These are phyloP conservation scores for Eupithecia pulchellata DNA, from an alignment of 2,888 invertebrate species.

Conservation along the genomic window DNA sequence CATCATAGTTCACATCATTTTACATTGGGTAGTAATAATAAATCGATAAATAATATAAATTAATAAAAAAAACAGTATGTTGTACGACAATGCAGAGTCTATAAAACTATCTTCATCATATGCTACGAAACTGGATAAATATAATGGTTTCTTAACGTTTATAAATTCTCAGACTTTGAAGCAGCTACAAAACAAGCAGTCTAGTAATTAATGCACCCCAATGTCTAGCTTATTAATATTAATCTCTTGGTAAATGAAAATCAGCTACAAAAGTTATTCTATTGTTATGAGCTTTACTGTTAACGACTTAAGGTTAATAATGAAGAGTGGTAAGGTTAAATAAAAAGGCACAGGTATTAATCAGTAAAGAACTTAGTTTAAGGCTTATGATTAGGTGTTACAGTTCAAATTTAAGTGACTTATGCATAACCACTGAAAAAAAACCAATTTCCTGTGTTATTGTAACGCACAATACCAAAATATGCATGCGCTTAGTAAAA, in stretches of 20 bases:
- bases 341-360: background rate
- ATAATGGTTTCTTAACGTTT: background rate
- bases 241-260: background rate
- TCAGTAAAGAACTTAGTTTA: background rate
- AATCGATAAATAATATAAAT: too few relatives aligned
- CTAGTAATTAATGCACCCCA: background rate
- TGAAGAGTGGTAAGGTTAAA: background rate
- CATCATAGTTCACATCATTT: too few relatives aligned
- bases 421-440: background rate
- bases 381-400: background rate
- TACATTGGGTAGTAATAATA: background rate
- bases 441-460: background rate
- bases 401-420: background rate
- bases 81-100: background rate
- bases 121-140: background rate
- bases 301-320: background rate
- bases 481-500: background rate
- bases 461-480: background rate
- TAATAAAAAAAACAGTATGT: too few relatives aligned
- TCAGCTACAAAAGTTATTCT: background rate
- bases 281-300: background rate
- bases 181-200: background rate
- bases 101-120: background rate
- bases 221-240: background rate
- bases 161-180: background rate